These are phyloP conservation scores for Drosophila lacertosa DNA, from an alignment of 1,140 invertebrate genomes.

Conservation along the genomic window DNA sequence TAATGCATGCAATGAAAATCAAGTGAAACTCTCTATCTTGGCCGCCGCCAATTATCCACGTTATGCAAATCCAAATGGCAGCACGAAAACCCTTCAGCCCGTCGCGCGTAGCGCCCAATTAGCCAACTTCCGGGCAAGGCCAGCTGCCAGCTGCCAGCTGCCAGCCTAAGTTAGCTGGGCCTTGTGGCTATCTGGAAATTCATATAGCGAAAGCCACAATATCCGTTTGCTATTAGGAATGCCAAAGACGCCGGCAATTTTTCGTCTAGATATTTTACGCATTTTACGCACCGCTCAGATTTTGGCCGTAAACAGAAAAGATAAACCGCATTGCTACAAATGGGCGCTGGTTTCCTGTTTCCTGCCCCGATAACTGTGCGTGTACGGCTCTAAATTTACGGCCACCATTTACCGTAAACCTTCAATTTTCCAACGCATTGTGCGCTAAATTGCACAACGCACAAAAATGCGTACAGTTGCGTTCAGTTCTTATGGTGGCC, in stretches of 20 bases:
- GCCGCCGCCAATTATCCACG: constrained; percentile 46
- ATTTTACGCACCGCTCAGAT: constrained; percentile 50
- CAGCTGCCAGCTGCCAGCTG: not conserved
- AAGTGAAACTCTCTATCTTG: constrained; percentile 27
- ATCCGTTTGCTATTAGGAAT: constrained; percentile 74
- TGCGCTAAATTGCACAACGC: constrained; percentile 30
- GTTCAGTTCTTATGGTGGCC: constrained; percentile 25
- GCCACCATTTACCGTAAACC: constrained; percentile 33
- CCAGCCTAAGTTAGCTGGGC: not conserved
- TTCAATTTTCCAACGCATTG: constrained; percentile 51
- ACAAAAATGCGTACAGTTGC: constrained; percentile 76
- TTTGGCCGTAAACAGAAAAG: constrained; percentile 46
- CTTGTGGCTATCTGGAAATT: constrained; percentile 45
- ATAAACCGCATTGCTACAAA: constrained; percentile 66
- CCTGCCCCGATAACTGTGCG: constrained; percentile 51
- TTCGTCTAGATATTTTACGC: constrained; percentile 67
- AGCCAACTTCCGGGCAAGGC: constrained; percentile 53
- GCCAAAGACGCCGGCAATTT: constrained; percentile 34
- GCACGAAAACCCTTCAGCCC: constrained; percentile 28
- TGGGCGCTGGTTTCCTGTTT: constrained; percentile 78
- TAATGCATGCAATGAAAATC: constrained; percentile 59
- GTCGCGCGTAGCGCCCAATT: constrained; percentile 53
- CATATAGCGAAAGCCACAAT: constrained; percentile 70
- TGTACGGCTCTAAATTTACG: constrained; percentile 64
- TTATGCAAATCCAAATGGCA: constrained; percentile 64